A percentile compares a stretch with the other conserved stretches of the same genome.
Evolutionary conservation across 2,888 invertebrate species (phyloP).

Genomic region (Lepidocyrtoides sp.): DNA sequence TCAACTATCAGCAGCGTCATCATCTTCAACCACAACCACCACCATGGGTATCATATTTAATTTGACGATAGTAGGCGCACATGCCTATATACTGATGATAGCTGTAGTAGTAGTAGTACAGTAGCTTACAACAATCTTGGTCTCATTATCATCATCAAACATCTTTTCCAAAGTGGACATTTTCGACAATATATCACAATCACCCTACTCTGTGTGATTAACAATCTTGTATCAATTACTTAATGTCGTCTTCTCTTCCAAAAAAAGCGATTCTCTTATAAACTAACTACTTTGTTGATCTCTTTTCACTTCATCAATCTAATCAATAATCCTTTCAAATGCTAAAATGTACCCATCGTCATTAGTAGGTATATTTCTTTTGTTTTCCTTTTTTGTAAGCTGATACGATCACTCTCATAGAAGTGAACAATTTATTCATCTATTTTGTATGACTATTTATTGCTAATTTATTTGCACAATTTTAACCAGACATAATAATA

Average conservation of each 20-base stretch:
- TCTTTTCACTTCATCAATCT: constrained; percentile 13
- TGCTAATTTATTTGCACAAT: constrained; percentile 10
- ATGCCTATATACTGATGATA: neutral
- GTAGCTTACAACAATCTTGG: neutral
- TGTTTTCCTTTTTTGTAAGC: constrained; percentile 7
- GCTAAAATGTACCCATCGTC: neutral
- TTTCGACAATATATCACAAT: constrained; percentile 53
- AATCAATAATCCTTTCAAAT: constrained; percentile 25
- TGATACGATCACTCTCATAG: neutral
- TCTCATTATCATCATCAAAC: constrained; percentile 3
- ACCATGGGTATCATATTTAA: too few relatives aligned
- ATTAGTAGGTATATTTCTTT: neutral
- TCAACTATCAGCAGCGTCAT: neutral
- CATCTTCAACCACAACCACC: neutral
- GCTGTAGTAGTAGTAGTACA: neutral
- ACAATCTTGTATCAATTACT: constrained; percentile 70
- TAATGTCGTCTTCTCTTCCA: constrained; percentile 59
- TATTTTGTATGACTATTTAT: neutral
- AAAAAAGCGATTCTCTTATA: constrained; percentile 1
- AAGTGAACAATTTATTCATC: constrained; percentile 27
- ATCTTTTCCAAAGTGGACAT: constrained; percentile 31
- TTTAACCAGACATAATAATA: neutral
- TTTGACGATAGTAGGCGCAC: neutral
- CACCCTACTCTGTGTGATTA: constrained; percentile 52
- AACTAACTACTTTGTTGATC: constrained; percentile 18